phyloP scores from a whole-genome alignment of 2,888 invertebrate genomes.

The Melinopterus prodromus region DNA sequence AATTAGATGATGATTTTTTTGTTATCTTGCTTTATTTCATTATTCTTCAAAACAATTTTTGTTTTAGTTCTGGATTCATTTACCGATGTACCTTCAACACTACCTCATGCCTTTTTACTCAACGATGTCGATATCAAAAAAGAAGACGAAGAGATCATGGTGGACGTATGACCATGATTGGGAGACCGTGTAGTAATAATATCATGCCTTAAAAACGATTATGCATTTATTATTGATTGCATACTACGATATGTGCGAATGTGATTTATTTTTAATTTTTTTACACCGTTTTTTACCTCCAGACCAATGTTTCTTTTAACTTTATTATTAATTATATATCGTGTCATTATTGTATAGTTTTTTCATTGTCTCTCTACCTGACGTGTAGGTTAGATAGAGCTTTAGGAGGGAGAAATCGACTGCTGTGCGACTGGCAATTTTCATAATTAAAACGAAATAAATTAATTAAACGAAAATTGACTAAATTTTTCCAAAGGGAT shows the following conservation, averaged over 20 bases:
- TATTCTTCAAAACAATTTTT: constrained; percentile 59
- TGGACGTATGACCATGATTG: constrained; percentile 52
- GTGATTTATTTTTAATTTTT: constrained; percentile 25
- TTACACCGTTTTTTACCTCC: constrained; percentile 30
- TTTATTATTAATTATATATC: constrained; percentile 16
- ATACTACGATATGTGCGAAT: constrained; percentile 23
- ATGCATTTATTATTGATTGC: constrained; percentile 35
- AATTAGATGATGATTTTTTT: no score
- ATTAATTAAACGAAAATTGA: not conserved
- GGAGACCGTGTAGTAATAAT: constrained; percentile 6
- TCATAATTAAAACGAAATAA: constrained; percentile 14
- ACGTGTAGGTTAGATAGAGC: constrained; percentile 24
- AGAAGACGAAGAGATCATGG: constrained; percentile 54
- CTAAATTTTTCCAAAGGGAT: not conserved
- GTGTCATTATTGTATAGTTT: constrained; percentile 27
- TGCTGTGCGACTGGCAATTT: constrained; percentile 34
- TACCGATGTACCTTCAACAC: constrained; percentile 50
- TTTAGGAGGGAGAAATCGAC: constrained; percentile 38
- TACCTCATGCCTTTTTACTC: constrained; percentile 66
- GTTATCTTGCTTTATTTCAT: not conserved
- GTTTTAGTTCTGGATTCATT: constrained; percentile 46
- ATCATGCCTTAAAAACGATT: constrained; percentile 35
- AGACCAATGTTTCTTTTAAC: constrained; percentile 30
- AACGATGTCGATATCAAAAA: constrained; percentile 57
- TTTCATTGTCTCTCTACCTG: constrained; percentile 24